Base-by-base conservation (phyloP, 2,113 vertebrate species). In the Microtus oregoni region DNA sequence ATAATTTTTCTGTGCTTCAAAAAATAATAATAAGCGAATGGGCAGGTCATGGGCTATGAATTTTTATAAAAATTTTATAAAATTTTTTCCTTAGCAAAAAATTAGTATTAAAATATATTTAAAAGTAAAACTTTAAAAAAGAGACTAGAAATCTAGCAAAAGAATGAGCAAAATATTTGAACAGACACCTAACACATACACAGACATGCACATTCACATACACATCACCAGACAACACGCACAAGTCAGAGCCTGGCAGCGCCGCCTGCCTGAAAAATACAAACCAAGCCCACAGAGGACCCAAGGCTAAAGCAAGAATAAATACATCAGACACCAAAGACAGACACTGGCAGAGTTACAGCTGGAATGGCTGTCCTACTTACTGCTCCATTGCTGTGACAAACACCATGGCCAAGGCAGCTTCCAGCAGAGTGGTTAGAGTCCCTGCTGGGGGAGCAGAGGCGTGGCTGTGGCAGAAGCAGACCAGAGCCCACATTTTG, bases 11-110 rank as follows among this genome's bases (percentile, higher is more conserved):
- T 65, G n/a, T 73, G 70, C 19, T n/a, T 19, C 32, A 35, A 78
- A 94, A 95, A 89, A 63, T 90, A 17, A 3, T 83, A 89, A 76
- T 58, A 70, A 93, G 81, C 44, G 6, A 75, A n/a, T 24, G 83
- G 41, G 20, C 7, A 96, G 91, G 35, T 8, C 58, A 93, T 4
- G 75, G 20, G 41, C 26, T 90, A 44, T 7, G 15, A 58, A 63
- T 38, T 58, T 72, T 41, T 91, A 20, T 58, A 58, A 19, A 58
- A 58, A 58, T 4, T 58, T 55, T 58, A 1, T 58, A 58, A 58
- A 58, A 19, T 19, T 58, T 58, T 58, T 58, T 67, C 26, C 76
- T 86, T 82, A 20, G 38, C 5, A 87, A 79, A 19, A 95, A 65
- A 70, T 24, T 94, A 32, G 17, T 58, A 70, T 19, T 44, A 35